Evolutionary conservation across 2,888 invertebrate species (phyloP).

Genomic region (Pammene aurita): DNA sequence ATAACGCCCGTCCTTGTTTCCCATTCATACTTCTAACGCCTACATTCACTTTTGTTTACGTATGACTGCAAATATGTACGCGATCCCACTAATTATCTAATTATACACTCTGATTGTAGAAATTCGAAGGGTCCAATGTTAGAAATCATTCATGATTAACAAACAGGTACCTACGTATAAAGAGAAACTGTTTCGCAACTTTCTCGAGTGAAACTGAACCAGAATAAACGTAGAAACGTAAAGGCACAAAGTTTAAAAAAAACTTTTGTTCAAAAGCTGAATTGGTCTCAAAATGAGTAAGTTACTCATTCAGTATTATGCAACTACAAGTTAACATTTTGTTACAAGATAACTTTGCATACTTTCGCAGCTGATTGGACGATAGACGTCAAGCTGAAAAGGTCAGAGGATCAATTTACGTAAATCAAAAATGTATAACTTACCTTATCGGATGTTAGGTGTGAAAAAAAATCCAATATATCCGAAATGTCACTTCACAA

Average conservation of each 20-base stretch:
- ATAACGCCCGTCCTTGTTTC: constrained; percentile 62
- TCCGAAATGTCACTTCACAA: constrained; percentile 69
- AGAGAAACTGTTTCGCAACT: constrained; percentile 41
- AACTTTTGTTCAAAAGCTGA: constrained; percentile 18
- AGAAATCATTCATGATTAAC: constrained; percentile 36
- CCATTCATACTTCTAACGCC: constrained; percentile 63
- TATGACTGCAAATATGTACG: constrained; percentile 32
- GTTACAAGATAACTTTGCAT: constrained; percentile 46
- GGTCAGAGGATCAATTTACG: constrained; percentile 47
- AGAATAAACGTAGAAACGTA: constrained; percentile 13
- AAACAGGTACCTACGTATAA: constrained; percentile 31
- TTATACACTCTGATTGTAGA: constrained; percentile 21
- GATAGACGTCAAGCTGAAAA: constrained; percentile 55
- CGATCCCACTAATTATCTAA: constrained; percentile 44
- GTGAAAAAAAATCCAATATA: constrained; percentile 59
- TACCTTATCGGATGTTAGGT: constrained; percentile 52
- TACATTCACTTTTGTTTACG: constrained; percentile 80
- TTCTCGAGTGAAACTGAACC: constrained; percentile 40
- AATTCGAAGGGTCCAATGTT: constrained; percentile 48
- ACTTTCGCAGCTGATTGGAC: constrained; percentile 74
- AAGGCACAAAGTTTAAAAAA: neutral
- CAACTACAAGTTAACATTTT: constrained; percentile 30
- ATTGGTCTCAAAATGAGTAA: constrained; percentile 18
- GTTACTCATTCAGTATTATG: constrained; percentile 27
- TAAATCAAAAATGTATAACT: constrained; percentile 42